Evolutionary conservation across 2,888 invertebrate species (phyloP), one percentile per base, ranked within the genome.

Genomic region (Trichogramma evanescens): DNA sequence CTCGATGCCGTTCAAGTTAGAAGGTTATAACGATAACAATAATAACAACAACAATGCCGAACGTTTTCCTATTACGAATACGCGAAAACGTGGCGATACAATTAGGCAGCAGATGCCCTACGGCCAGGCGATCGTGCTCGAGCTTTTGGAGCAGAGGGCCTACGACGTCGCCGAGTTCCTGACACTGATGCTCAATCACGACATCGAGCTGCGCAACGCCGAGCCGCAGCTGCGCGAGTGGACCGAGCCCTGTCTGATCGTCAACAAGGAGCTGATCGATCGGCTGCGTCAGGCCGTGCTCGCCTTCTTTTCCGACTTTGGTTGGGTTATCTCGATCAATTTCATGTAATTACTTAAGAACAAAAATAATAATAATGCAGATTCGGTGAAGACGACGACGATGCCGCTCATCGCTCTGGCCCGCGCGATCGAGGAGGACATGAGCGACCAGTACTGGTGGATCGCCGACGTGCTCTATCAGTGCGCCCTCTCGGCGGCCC

Each of bases 151-250:
- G 70, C 69, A 78, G 1, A 83, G 82, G 0, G 82, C 76, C 63
- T 56, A 62, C 0, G 81, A 81, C 62, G 80, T 84, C 0, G 80
- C 82, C 0, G 73, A 74, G 45, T 84, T 82, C 67, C 68, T 86
- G 0, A 77, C 76, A 66, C 81, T 83, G 66, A 74, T 87, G 1
- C 78, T 86, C 26, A 79, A 83, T 38, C 80, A 83, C 40, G 85
- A 86, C 63, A 75, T 81, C 6, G 79, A 81, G 63, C 72, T 82
- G 1, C 71, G 82, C 4, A 74, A 75, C 0, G 81, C 82, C 55
- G 84, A 83, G 0, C 80, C 82, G 3, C 82, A 82, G 0, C 82
- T 83, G 9, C 76, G 80, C 0, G 74, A 82, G 8, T 77, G 74
- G 74, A 65, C 68, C 6, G 71, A 74, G 58, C 78, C 77, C 1